Base-by-base conservation (phyloP, 2,888 invertebrate species). In the Caenorhabditis sp. region DNA sequence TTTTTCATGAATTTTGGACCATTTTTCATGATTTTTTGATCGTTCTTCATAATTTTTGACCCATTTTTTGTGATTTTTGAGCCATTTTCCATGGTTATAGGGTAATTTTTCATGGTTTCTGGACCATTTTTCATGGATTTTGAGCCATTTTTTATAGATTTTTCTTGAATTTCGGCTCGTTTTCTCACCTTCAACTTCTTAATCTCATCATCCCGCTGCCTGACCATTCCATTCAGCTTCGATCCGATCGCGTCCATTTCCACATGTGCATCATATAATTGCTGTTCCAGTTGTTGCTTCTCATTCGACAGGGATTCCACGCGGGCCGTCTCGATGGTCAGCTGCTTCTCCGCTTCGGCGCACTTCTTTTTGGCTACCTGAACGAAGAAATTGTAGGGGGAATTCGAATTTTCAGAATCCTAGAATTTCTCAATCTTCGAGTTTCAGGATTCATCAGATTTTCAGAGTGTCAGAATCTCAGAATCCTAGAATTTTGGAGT, bases 361-460 rank as follows among this genome's bases (percentile, higher is more conserved):
- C 82, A 85, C 70, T 87, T 89, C 72, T 86, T 88, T 69, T 84
- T 82, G 19, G 88, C 88, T 16, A 89, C 89, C 89, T 89, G 69
- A 47, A 85, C 22, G 14, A 26, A 54, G 14, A 49, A n/a, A n/a
- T n/a, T n/a, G n/a, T n/a, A n/a, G 6, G 7, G 16, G 28, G 19
- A 35, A 59, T 22, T 49, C 3, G 2, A 22, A 19, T n/a, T n/a
- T n/a, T n/a, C n/a, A n/a, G n/a, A n/a, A n/a, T n/a, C n/a, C n/a
- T n/a, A n/a, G n/a, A n/a, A n/a, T n/a, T n/a, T n/a, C n/a, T n/a
- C n/a, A n/a, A n/a, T n/a, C n/a, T n/a, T n/a, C n/a, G n/a, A n/a
- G 31, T 31, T 31, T 31, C 31, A 31, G 31, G 31, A n/a, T n/a
- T n/a, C n/a, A n/a, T n/a, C n/a, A n/a, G n/a, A n/a, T n/a, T n/a